Evolutionary conservation across 2,113 vertebrate genomes (phyloP).

Genomic region (Grallaria varia): DNA sequence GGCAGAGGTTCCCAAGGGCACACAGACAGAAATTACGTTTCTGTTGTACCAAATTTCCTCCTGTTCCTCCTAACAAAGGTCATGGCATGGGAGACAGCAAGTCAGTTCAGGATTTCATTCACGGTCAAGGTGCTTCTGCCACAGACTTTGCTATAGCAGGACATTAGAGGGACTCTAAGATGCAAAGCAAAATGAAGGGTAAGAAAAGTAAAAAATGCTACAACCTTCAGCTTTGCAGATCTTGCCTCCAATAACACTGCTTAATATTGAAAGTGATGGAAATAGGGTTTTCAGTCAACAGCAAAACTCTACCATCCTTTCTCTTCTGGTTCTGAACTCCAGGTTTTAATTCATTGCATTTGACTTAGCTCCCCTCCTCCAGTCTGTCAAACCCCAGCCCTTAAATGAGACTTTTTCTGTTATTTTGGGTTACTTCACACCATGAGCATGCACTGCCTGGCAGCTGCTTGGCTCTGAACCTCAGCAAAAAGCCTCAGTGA

Average conservation of each 20-base stretch:
- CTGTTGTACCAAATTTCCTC: neutral
- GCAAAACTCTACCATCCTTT: neutral
- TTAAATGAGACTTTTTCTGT: neutral
- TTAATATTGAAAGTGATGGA: neutral
- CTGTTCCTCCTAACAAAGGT: neutral
- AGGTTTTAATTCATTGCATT: neutral
- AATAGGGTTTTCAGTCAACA: neutral
- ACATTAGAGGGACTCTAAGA: neutral
- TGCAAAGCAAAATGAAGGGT: neutral
- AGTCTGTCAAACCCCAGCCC: neutral
- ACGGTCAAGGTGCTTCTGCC: neutral
- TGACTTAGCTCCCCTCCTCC: neutral
- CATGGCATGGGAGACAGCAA: neutral
- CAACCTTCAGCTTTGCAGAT: neutral
- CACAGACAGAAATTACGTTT: neutral
- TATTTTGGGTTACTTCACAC: neutral
- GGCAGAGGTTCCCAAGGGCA: neutral
- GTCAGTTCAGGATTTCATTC: neutral
- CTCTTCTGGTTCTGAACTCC: neutral
- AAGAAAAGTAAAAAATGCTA: neutral
- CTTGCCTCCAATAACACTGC: neutral
- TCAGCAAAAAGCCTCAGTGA: neutral
- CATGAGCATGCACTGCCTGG: neutral
- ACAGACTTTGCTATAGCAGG: neutral
- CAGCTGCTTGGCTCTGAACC: neutral